These are phyloP conservation scores for Drosophila atripex DNA, from an alignment of 2,888 invertebrate genomes.

Conservation along the genomic window DNA sequence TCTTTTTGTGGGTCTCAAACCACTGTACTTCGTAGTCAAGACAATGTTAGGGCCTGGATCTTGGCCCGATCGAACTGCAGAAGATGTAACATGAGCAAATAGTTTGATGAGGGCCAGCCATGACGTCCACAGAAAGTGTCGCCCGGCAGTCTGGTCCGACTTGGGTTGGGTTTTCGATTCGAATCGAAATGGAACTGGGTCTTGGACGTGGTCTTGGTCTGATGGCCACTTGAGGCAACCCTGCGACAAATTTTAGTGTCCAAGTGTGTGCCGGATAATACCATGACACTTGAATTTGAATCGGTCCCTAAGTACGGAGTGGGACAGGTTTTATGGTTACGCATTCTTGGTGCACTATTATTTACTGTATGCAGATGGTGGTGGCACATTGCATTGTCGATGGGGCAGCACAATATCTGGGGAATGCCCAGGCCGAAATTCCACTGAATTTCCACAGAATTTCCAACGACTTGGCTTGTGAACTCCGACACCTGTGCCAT, in stretches of 20 bases:
- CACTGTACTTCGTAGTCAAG: constrained; percentile 20
- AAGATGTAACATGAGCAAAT: constrained; percentile 73
- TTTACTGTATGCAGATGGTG: constrained; percentile 72
- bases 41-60: constrained; percentile 35
- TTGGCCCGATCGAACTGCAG: constrained; percentile 47
- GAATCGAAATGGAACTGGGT: constrained; percentile 13
- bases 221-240: constrained; percentile 62
- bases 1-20: background rate
- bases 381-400: background rate
- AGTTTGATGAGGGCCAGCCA: constrained; percentile 44
- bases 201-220: constrained; percentile 22
- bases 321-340: constrained; percentile 72
- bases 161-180: constrained; percentile 18
- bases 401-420: constrained; percentile 25
- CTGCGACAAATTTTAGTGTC: constrained; percentile 64
- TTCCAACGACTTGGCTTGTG: constrained; percentile 48
- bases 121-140: constrained; percentile 65
- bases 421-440: constrained; percentile 71
- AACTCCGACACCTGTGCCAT: constrained; percentile 66
- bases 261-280: constrained; percentile 58
- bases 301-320: constrained; percentile 42
- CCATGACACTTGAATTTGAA: constrained; percentile 72
- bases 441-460: constrained; percentile 71
- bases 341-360: constrained; percentile 54
- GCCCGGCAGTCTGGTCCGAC: constrained; percentile 67